Evolutionary conservation across 2,113 vertebrate genomes (phyloP).

Genomic region (Pangasianodon gigas): DNA sequence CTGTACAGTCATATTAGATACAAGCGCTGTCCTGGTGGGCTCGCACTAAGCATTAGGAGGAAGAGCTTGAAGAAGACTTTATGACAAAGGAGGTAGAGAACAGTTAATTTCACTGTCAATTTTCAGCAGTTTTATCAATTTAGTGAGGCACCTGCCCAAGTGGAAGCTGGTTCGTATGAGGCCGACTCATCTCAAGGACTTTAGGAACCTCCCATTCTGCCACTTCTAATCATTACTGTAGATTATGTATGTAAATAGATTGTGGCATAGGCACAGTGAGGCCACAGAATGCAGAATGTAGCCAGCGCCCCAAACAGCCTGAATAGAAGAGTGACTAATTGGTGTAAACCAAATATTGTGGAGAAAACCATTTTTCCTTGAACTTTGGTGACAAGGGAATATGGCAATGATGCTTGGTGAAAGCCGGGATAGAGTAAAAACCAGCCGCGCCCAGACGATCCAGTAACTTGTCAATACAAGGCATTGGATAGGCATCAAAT

Average conservation of each 20-base stretch:
- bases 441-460: neutral
- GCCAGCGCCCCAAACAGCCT: neutral
- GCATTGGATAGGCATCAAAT: neutral
- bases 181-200: neutral
- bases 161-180: neutral
- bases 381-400: neutral
- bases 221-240: neutral
- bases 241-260: neutral
- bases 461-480: neutral
- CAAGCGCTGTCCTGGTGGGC: neutral
- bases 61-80: neutral
- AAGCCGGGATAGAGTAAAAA: neutral
- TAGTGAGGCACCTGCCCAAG: neutral
- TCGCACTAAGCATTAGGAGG: neutral
- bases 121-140: neutral
- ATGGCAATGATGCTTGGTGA: neutral
- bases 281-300: neutral
- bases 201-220: neutral
- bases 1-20: neutral
- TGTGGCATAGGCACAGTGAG: neutral
- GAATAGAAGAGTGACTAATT: neutral
- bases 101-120: neutral
- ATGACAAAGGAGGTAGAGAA: neutral
- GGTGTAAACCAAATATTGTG: neutral
- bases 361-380: neutral